phyloP scores from a whole-genome alignment of 2,113 vertebrate species.

The Talpa occidentalis region DNA sequence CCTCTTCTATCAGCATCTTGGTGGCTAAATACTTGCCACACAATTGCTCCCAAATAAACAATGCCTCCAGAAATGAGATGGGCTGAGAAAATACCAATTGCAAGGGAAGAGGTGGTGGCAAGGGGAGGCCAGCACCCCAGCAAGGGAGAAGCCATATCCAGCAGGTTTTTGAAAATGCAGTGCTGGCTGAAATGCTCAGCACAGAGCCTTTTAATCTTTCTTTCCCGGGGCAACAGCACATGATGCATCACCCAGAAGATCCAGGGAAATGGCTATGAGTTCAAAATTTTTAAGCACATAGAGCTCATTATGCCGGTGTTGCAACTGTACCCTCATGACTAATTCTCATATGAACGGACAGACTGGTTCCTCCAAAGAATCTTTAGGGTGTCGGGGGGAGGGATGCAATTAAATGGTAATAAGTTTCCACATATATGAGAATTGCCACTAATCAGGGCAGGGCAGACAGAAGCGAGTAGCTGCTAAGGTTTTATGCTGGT shows the following conservation, averaged over 20 bases:
- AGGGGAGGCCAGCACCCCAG: not conserved
- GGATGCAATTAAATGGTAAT: conserved; percentile 39
- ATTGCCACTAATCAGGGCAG: conserved; percentile 62
- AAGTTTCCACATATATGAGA: conserved; percentile 44
- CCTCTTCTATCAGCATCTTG: not conserved
- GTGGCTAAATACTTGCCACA: not conserved
- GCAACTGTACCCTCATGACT: conserved; percentile 57
- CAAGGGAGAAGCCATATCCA: not conserved
- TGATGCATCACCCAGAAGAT: not conserved
- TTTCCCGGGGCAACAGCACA: not conserved
- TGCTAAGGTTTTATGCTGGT: not conserved
- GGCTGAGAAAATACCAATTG: not conserved
- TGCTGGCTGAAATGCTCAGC: not conserved
- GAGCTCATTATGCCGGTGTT: conserved; percentile 8
- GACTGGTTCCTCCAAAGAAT: conserved; percentile 66
- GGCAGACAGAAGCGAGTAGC: conserved; percentile 22
- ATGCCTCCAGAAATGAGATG: not conserved
- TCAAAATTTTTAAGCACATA: not conserved
- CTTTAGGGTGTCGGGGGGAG: not conserved
- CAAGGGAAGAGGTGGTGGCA: not conserved
- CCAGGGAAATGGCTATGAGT: not conserved
- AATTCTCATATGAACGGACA: conserved; percentile 44
- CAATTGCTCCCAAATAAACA: not conserved
- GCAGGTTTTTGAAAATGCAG: not conserved
- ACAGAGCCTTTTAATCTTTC: not conserved